These are phyloP conservation scores for Nothoprocta pentlandii DNA, from an alignment of 2,113 vertebrate genomes.

Conservation along the genomic window DNA sequence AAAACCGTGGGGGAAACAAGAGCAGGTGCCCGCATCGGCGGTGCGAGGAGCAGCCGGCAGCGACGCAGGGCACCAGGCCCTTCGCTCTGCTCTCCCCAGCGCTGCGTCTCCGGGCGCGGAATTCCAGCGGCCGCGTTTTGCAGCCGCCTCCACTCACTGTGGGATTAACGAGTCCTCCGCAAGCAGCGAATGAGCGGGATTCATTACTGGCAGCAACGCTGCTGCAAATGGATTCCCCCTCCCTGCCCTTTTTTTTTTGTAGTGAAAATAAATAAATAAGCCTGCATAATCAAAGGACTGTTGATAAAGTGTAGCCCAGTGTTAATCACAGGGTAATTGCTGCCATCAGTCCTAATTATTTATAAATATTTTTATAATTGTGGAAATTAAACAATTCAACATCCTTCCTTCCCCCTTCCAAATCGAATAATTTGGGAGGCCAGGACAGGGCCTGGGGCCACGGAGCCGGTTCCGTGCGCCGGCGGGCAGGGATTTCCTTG, in stretches of 20 bases:
- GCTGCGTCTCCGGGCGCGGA: not conserved
- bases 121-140: not conserved
- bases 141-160: not conserved
- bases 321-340: conserved; percentile 42
- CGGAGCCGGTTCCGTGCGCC: fast-evolving
- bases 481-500: too few relatives aligned
- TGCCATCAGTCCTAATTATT: conserved; percentile 53
- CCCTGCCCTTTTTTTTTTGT: not conserved
- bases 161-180: not conserved
- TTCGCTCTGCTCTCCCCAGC: too few relatives aligned
- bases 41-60: too few relatives aligned
- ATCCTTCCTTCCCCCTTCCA: conserved; percentile 60
- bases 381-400: conserved; percentile 63
- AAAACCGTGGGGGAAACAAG: too few relatives aligned
- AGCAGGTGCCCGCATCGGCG: too few relatives aligned
- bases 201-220: not conserved
- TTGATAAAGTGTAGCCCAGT: conserved; percentile 49
- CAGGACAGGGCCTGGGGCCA: not conserved
- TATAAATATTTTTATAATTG: conserved; percentile 60
- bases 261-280: conserved; percentile 21
- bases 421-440: conserved; percentile 24
- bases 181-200: not conserved
- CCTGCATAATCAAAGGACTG: not conserved
- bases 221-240: not conserved
- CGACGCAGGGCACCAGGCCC: too few relatives aligned